These are phyloP conservation scores for Oxytorus armatus DNA, from an alignment of 2,888 invertebrate species.

Conservation along the genomic window DNA sequence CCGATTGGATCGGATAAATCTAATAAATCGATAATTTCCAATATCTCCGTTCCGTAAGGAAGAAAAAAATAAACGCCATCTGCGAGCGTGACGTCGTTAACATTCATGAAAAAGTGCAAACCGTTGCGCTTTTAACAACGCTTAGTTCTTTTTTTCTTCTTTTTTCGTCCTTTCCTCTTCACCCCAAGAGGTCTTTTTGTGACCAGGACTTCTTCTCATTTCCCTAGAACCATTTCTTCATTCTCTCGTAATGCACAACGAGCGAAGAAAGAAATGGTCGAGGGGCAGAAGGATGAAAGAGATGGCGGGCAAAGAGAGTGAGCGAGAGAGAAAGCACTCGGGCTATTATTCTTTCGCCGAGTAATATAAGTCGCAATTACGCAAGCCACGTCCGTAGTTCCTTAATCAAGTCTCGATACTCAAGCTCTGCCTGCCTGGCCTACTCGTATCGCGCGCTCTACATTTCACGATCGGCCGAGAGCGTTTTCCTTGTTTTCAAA, in stretches of 20 bases:
- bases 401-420: conserved; percentile 67
- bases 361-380: conserved; percentile 69
- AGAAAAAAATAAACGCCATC: background rate
- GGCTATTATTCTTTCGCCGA: conserved; percentile 64
- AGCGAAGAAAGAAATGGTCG: conserved; percentile 19
- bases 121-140: conserved; percentile 1
- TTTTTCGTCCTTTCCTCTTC: background rate
- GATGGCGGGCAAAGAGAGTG: background rate
- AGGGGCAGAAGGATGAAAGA: conserved; percentile 17
- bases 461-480: conserved; percentile 30
- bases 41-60: background rate
- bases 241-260: conserved; percentile 35
- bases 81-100: conserved; percentile 21
- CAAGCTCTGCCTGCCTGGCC: conserved; percentile 44
- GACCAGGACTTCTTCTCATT: conserved; percentile 4
- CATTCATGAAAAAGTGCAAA: conserved; percentile 24
- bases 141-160: conserved; percentile 2
- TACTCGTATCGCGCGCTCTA: background rate
- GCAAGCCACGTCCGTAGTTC: conserved; percentile 66
- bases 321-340: conserved; percentile 19
- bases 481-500: conserved; percentile 19
- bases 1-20: background rate
- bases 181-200: conserved; percentile 17
- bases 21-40: conserved; percentile 10
- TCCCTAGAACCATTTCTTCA: conserved; percentile 19